Conservation (phyloP, 2,888 invertebrate species). For the Tetragnatha montana region DNA sequence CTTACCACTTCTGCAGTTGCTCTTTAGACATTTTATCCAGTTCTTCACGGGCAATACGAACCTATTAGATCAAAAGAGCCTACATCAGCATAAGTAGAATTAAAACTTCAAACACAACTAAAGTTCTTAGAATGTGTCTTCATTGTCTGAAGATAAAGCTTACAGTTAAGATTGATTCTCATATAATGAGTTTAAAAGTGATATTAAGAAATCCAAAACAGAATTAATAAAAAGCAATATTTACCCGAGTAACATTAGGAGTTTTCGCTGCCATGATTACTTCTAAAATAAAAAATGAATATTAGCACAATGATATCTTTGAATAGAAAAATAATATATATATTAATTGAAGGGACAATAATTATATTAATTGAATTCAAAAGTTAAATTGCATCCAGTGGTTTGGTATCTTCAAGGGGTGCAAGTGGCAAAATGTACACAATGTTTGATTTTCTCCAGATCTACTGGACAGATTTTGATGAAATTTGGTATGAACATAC, state of each 20-base stretch:
- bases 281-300: constrained; percentile 28
- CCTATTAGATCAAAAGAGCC: constrained; percentile 12
- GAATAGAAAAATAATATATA: too few relatives aligned
- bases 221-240: constrained; percentile 9
- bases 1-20: constrained; percentile 69
- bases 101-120: not conserved
- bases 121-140: not conserved
- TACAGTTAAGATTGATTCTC: not conserved
- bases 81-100: not conserved
- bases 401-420: too few relatives aligned
- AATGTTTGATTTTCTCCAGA: too few relatives aligned
- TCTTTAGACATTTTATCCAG: constrained; percentile 68
- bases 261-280: constrained; percentile 63
- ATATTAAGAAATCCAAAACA: not conserved
- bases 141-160: not conserved
- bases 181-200: not conserved
- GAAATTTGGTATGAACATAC: too few relatives aligned
- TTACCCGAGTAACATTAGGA: constrained; percentile 59
- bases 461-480: too few relatives aligned
- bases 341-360: too few relatives aligned
- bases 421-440: too few relatives aligned
- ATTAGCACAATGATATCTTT: too few relatives aligned
- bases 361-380: too few relatives aligned
- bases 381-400: too few relatives aligned
- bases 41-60: constrained; percentile 66